A percentile compares a stretch with the other conserved stretches of the same genome.
phyloP scores from a whole-genome alignment of 1,140 invertebrate genomes.

The Drosophila aff. region DNA sequence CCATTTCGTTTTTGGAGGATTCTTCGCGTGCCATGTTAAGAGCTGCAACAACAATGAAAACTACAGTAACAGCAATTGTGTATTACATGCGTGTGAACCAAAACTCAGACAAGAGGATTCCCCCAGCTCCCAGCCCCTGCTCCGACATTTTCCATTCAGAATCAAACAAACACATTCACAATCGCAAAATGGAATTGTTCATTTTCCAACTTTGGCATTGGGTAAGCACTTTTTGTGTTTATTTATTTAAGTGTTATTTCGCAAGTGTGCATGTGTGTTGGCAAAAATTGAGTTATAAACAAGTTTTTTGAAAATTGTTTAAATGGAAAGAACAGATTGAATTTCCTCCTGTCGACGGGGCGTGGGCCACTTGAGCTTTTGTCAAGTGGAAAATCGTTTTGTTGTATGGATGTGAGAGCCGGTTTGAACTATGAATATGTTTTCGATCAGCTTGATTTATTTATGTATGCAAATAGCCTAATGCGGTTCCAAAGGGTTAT shows the following conservation, averaged over 20 bases:
- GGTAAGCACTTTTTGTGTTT: constrained; percentile 72
- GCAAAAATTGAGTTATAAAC: constrained; percentile 81
- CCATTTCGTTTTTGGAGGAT: constrained; percentile 81
- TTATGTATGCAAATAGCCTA: constrained; percentile 76
- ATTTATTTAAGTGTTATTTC: constrained; percentile 84
- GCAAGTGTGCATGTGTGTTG: constrained; percentile 19
- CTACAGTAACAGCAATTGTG: constrained; percentile 53
- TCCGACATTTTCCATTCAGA: constrained; percentile 36
- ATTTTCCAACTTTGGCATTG: constrained; percentile 61
- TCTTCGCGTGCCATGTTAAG: constrained; percentile 81
- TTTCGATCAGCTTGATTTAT: constrained; percentile 75
- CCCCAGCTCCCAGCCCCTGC: neutral
- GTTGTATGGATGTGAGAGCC: constrained; percentile 40
- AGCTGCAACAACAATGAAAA: constrained; percentile 71
- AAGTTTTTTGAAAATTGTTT: constrained; percentile 82
- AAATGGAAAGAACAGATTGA: constrained; percentile 82
- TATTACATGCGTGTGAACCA: constrained; percentile 79
- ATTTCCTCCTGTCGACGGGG: constrained; percentile 53
- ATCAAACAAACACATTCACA: constrained; percentile 57
- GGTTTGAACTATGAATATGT: constrained; percentile 71
- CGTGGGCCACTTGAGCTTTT: constrained; percentile 77
- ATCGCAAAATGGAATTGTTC: constrained; percentile 67
- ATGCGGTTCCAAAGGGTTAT: constrained; percentile 42
- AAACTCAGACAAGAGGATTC: constrained; percentile 55
- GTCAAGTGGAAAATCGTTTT: constrained; percentile 84